A percentile compares a stretch with the other conserved stretches of the same genome.
These are phyloP conservation scores for Hemicordylus capensis DNA, from an alignment of 2,113 vertebrate species.

Conservation along the genomic window DNA sequence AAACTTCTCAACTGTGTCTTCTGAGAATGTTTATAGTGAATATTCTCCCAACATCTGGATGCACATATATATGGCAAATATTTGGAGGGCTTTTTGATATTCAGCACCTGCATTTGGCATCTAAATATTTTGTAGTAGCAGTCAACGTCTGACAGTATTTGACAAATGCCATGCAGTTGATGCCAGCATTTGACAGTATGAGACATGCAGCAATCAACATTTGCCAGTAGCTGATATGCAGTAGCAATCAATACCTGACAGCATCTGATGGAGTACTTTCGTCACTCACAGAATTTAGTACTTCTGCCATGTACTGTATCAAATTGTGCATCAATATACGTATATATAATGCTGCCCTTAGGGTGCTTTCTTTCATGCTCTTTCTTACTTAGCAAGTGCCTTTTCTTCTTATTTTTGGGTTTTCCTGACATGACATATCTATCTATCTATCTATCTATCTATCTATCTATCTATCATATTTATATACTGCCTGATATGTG, in stretches of 20 bases:
- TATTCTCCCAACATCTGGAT: not conserved
- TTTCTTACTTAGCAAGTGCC: not conserved
- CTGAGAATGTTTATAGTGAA: not conserved
- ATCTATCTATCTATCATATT: too few species aligned
- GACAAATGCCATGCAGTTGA: not conserved
- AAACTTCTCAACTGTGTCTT: not conserved
- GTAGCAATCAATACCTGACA: not conserved
- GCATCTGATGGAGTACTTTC: not conserved
- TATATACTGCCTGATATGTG: too few species aligned
- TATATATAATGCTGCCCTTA: not conserved
- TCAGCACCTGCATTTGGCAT: not conserved
- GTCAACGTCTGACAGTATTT: not conserved
- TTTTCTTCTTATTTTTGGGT: not conserved
- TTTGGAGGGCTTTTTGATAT: not conserved
- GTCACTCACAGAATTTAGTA: not conserved
- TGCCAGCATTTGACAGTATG: not conserved
- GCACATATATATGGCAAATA: not conserved
- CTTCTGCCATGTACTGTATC: not conserved
- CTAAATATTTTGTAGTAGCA: not conserved
- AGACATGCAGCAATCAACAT: not conserved
- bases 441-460: too few species aligned
- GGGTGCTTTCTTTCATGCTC: not conserved
- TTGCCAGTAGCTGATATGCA: not conserved
- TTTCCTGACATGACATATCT: not conserved
- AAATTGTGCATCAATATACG: not conserved